A percentile compares a stretch with the other conserved stretches of the same genome.
phyloP scores from a whole-genome alignment of 2,888 invertebrate species.

The Netelia virgata region DNA sequence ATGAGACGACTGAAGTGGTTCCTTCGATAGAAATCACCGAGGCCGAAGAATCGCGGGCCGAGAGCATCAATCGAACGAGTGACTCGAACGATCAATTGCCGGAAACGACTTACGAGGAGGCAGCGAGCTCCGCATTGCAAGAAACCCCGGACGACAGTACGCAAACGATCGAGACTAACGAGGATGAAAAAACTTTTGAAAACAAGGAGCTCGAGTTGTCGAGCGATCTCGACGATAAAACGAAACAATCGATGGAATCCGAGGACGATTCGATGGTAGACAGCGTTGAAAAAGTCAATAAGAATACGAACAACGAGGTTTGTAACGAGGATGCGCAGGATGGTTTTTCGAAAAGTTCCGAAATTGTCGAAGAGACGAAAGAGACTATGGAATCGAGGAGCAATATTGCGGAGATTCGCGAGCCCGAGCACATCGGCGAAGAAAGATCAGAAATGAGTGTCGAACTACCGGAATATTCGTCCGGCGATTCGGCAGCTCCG shows the following conservation, averaged over 20 bases:
- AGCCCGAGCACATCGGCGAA: conserved; percentile 16
- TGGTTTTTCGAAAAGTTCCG: conserved; percentile 63
- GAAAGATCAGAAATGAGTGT: conserved; percentile 46
- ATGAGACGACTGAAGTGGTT: not conserved
- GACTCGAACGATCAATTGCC: conserved; percentile 50
- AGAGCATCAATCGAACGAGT: not conserved
- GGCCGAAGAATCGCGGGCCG: conserved; percentile 20
- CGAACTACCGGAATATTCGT: conserved; percentile 54
- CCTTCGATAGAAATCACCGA: conserved; percentile 36
- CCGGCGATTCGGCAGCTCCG: conserved; percentile 46
- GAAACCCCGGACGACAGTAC: conserved; percentile 43
- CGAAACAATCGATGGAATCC: conserved; percentile 63
- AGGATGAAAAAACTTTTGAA: conserved; percentile 60
- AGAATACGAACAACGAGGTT: conserved; percentile 46
- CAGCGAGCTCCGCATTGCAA: conserved; percentile 37
- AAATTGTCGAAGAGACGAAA: conserved; percentile 26
- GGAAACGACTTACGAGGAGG: conserved; percentile 41
- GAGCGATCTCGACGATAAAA: conserved; percentile 61
- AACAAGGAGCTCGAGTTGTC: conserved; percentile 34
- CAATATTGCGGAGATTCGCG: not conserved
- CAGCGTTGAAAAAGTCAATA: conserved; percentile 29
- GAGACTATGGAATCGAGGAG: conserved; percentile 21
- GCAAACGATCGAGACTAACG: conserved; percentile 43
- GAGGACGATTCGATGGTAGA: conserved; percentile 51
- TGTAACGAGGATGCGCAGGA: conserved; percentile 66